These are phyloP conservation scores for Etheostoma perlongum DNA, from an alignment of 2,797 vertebrate genomes.

Conservation along the genomic window DNA sequence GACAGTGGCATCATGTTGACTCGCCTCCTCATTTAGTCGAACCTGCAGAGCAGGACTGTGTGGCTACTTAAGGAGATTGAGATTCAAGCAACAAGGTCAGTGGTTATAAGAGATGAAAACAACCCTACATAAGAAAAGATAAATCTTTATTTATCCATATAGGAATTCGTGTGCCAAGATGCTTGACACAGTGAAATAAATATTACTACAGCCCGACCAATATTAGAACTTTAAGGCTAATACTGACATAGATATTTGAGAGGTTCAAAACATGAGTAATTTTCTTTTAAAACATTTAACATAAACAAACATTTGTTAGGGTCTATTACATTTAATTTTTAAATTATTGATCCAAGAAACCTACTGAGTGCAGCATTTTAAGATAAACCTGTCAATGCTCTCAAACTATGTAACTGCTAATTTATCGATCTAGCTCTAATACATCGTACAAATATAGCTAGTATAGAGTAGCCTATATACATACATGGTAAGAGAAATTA, in stretches of 20 bases:
- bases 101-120: conserved; percentile 20
- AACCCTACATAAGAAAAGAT: conserved; percentile 4
- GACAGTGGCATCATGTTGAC: conserved; percentile 39
- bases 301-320: neutral
- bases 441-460: neutral
- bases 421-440: neutral
- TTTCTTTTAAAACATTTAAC: neutral
- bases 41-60: conserved; percentile 34
- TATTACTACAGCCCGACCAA: neutral
- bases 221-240: neutral
- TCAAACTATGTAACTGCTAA: neutral
- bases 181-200: neutral
- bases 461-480: neutral
- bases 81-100: conserved; percentile 52
- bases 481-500: neutral
- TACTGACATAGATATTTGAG: neutral
- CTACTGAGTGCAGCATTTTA: neutral
- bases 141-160: neutral
- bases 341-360: neutral
- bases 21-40: conserved; percentile 30
- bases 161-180: neutral
- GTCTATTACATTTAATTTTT: neutral
- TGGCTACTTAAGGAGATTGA: conserved; percentile 49
- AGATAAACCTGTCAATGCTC: neutral
- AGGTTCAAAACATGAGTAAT: neutral